Percentiles rank a stretch among this genome's conserved stretches.
These are phyloP conservation scores for Bruchidius siliquastri DNA, from an alignment of 2,888 invertebrate species.

Conservation along the genomic window DNA sequence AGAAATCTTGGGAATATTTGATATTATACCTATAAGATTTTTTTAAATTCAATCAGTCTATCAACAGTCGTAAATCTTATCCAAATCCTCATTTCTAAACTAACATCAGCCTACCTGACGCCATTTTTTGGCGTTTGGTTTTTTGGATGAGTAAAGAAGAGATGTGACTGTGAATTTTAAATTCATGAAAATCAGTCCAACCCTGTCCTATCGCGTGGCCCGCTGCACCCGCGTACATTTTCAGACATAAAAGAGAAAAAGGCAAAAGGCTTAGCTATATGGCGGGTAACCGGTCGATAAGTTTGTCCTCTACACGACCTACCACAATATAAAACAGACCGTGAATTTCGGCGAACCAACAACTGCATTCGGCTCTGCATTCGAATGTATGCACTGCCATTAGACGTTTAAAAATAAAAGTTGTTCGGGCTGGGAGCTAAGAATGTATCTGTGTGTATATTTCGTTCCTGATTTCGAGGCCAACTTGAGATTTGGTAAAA, in stretches of 20 bases:
- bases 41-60: too few species aligned
- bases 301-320: constrained; percentile 30
- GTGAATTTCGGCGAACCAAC: constrained; percentile 6
- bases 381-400: not conserved
- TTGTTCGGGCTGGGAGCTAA: not conserved
- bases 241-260: not conserved
- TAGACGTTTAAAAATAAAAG: not conserved
- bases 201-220: not conserved
- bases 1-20: too few species aligned
- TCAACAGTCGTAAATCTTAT: too few species aligned
- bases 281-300: constrained; percentile 12
- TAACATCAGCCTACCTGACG: too few species aligned
- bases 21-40: too few species aligned
- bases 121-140: too few species aligned
- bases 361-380: not conserved
- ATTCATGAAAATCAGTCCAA: not conserved
- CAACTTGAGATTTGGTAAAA: not conserved
- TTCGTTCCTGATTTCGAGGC: not conserved
- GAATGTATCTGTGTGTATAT: not conserved
- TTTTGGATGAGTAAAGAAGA: too few species aligned
- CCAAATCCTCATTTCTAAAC: too few species aligned
- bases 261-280: not conserved
- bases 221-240: not conserved
- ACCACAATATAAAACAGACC: constrained; percentile 19
- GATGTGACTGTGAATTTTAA: too few species aligned